phyloP scores from a whole-genome alignment of 2,113 vertebrate species.

The Orthonyx spaldingii region DNA sequence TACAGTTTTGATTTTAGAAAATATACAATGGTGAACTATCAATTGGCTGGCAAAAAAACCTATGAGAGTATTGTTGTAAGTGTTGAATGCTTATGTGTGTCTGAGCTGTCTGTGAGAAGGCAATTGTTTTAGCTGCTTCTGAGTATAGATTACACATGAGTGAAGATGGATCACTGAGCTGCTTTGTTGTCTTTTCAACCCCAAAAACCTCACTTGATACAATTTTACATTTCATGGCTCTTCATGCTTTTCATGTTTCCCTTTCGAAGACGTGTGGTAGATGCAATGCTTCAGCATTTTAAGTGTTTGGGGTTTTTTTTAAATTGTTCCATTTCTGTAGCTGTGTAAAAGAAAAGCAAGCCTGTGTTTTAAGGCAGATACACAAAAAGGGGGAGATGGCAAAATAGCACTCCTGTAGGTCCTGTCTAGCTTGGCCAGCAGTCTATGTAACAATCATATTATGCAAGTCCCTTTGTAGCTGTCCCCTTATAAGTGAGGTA shows the following conservation, averaged over 20 bases:
- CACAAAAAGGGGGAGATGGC: background rate
- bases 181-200: background rate
- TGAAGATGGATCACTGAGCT: background rate
- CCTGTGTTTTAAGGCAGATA: background rate
- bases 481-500: background rate
- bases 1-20: background rate
- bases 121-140: background rate
- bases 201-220: background rate
- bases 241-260: background rate
- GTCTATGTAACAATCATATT: background rate
- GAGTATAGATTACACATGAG: background rate
- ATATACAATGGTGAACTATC: background rate
- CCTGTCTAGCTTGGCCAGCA: background rate
- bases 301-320: background rate
- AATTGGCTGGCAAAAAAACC: background rate
- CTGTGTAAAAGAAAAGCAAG: background rate
- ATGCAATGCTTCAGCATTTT: background rate
- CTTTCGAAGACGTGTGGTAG: background rate
- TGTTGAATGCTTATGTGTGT: background rate
- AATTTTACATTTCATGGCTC: background rate
- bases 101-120: background rate
- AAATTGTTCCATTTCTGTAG: background rate
- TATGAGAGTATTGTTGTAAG: background rate
- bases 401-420: background rate
- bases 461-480: background rate